Conservation (phyloP, 2,888 invertebrate species). For the Pristionchus arcanus region DNA sequence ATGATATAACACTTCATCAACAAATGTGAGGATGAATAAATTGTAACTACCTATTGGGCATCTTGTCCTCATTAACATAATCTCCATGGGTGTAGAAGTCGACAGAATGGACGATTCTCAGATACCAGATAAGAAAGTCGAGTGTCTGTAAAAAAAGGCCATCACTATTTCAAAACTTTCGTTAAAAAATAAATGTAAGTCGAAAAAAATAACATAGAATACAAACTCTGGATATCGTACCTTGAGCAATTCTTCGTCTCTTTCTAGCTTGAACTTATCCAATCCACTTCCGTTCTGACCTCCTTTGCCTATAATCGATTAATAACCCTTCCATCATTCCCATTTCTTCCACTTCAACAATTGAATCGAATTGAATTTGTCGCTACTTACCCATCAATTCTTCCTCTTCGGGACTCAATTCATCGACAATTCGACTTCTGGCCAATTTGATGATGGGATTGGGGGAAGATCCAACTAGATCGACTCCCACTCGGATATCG, state of each 20-base stretch:
- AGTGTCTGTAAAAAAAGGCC: conserved; percentile 85
- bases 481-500: conserved; percentile 66
- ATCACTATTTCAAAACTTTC: not conserved
- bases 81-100: conserved; percentile 99
- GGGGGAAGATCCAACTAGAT: conserved; percentile 58
- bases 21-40: too few species aligned
- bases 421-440: conserved; percentile 85
- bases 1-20: too few species aligned
- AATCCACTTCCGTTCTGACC: conserved; percentile 18
- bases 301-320: conserved; percentile 37
- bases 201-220: too few species aligned
- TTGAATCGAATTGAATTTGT: too few species aligned
- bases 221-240: not conserved
- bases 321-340: not conserved
- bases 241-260: conserved; percentile 46
- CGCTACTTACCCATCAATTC: conserved; percentile 83
- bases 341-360: too few species aligned
- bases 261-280: conserved; percentile 80
- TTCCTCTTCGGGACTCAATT: conserved; percentile 98
- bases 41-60: conserved; percentile 87
- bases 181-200: too few species aligned
- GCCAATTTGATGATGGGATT: conserved; percentile 33
- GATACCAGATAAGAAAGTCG: conserved; percentile 91
- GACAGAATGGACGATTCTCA: conserved; percentile 96
- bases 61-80: conserved; percentile 99